These are phyloP conservation scores for Halictus quadricinctus DNA, from an alignment of 2,888 invertebrate genomes.

Conservation along the genomic window DNA sequence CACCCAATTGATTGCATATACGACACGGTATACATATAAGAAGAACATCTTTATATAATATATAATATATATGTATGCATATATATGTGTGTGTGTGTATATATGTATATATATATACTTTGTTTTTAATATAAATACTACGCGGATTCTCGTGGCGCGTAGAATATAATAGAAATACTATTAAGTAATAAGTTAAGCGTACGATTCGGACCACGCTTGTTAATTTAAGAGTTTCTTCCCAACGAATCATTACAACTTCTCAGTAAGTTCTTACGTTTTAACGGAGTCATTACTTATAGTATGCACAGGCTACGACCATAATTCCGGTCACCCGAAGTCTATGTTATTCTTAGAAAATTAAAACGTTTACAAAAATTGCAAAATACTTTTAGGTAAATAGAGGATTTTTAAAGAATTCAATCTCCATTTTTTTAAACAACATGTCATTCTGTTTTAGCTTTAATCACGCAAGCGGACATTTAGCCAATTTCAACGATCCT, in stretches of 20 bases:
- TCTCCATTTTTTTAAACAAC: background rate
- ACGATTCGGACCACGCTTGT: slow-evolving; percentile 72
- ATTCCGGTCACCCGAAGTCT: background rate
- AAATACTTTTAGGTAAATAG: background rate
- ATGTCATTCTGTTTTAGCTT: background rate
- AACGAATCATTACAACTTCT: slow-evolving; percentile 40
- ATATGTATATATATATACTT: slow-evolving; percentile 28
- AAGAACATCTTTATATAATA: slow-evolving; percentile 60
- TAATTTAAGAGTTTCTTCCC: slow-evolving; percentile 60
- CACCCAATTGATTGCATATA: slow-evolving; percentile 67
- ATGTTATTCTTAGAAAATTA: background rate
- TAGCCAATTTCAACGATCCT: no score
- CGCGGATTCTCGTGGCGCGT: slow-evolving; percentile 33
- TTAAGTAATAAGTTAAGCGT: slow-evolving; percentile 74
- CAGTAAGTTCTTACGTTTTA: slow-evolving; percentile 43
- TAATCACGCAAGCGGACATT: background rate
- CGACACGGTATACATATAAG: slow-evolving; percentile 63
- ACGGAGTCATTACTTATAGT: slow-evolving; percentile 20
- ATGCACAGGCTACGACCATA: background rate
- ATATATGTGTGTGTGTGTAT: slow-evolving; percentile 28
- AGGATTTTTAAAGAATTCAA: background rate
- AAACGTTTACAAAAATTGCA: background rate
- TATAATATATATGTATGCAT: slow-evolving; percentile 23
- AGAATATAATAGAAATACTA: slow-evolving; percentile 72
- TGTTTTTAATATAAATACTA: slow-evolving; percentile 54